A percentile compares a stretch with the other conserved stretches of the same genome.
phyloP scores from a whole-genome alignment of 2,797 vertebrate genomes.

The Odontamblyopus lacepedii region DNA sequence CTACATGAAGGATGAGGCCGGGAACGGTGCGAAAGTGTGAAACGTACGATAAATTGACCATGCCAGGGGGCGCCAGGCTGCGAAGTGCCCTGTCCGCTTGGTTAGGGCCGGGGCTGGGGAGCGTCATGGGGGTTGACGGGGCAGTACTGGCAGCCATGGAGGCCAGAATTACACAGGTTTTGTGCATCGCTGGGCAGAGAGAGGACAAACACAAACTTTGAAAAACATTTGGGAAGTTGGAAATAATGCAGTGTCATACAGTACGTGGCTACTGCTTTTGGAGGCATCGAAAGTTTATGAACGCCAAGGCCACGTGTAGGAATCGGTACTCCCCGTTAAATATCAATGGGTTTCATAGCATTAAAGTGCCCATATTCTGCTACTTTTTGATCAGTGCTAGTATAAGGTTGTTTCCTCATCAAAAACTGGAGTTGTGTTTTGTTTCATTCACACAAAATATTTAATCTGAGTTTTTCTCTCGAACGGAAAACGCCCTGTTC shows the following conservation, averaged over 20 bases:
- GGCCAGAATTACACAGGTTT: constrained; percentile 40
- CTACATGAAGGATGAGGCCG: constrained; percentile 58
- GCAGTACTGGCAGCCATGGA: constrained; percentile 57
- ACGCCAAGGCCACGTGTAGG: no score
- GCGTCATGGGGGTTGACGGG: constrained; percentile 70
- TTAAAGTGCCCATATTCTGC: no score
- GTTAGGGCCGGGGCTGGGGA: constrained; percentile 60
- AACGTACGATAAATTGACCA: constrained; percentile 72
- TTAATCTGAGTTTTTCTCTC: no score
- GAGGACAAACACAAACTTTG: constrained; percentile 25
- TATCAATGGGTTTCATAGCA: no score
- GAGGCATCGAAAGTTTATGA: not conserved
- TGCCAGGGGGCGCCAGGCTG: constrained; percentile 46
- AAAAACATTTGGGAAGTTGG: constrained; percentile 34
- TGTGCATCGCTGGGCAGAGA: constrained; percentile 44
- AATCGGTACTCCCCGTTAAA: no score
- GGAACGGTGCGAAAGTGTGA: constrained; percentile 67
- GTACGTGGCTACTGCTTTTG: not conserved
- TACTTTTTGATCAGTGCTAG: no score
- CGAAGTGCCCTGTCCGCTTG: constrained; percentile 48
- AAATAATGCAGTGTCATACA: not conserved
- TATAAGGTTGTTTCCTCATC: no score
- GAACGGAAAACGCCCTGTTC: no score
- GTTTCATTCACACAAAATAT: no score
- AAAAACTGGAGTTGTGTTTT: no score